A percentile compares a stretch with the other conserved stretches of the same genome.
Evolutionary conservation across 2,888 invertebrate species (phyloP).

Genomic region (Schizaphis graminum): DNA sequence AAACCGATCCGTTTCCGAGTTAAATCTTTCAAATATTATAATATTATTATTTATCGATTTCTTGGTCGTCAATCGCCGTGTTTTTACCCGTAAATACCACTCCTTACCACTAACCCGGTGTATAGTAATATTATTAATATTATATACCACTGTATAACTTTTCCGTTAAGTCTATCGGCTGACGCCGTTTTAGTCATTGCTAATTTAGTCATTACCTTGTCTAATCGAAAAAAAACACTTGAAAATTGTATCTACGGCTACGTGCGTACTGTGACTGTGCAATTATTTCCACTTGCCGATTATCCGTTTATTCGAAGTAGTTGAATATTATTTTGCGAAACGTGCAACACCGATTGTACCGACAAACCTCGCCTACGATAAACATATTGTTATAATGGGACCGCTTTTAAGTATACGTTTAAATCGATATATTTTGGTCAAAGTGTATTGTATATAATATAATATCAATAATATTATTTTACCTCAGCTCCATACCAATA

Average conservation of each 20-base stretch:
- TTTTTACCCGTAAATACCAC: neutral
- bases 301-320: neutral
- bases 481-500: neutral
- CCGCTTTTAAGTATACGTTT: neutral
- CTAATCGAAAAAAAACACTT: neutral
- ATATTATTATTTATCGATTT: neutral
- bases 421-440: neutral
- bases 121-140: neutral
- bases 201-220: neutral
- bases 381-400: neutral
- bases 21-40: neutral
- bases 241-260: neutral
- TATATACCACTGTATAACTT: neutral
- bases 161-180: neutral
- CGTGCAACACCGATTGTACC: neutral
- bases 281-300: neutral
- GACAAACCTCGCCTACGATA: slow-evolving; percentile 5
- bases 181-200: neutral
- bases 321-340: neutral
- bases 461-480: neutral
- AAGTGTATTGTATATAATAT: neutral
- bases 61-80: neutral
- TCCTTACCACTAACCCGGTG: neutral
- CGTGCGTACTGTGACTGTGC: neutral
- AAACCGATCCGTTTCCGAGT: neutral